phyloP scores from a whole-genome alignment of 2,888 invertebrate species.

The Mesorhabditis spiculigera region DNA sequence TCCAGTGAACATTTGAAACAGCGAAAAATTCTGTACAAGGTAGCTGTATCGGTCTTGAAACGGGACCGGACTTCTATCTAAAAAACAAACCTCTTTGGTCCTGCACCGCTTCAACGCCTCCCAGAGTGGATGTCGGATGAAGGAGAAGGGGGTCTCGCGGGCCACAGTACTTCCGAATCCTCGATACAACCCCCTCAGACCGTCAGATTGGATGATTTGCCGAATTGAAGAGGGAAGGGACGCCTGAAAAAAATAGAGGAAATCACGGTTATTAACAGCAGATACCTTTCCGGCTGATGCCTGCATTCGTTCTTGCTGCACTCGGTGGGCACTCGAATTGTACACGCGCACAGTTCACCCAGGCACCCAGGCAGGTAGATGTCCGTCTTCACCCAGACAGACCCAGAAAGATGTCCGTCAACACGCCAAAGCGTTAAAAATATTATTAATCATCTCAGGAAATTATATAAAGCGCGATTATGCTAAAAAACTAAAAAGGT shows the following conservation, averaged over 20 bases:
- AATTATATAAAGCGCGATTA: too few species aligned
- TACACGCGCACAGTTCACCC: conserved; percentile 86
- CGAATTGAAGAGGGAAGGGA: neutral
- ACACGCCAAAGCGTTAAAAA: too few species aligned
- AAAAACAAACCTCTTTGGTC: conserved; percentile 20
- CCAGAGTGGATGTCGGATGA: conserved; percentile 93
- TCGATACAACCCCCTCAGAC: conserved; percentile 45
- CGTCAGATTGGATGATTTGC: conserved; percentile 31
- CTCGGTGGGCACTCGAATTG: conserved; percentile 89
- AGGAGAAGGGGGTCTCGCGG: conserved; percentile 79
- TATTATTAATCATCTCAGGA: too few species aligned
- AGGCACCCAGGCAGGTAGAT: conserved; percentile 69
- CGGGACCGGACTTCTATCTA: too few species aligned
- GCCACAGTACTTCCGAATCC: conserved; percentile 59
- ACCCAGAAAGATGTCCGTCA: too few species aligned
- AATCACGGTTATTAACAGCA: too few species aligned
- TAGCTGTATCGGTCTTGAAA: too few species aligned
- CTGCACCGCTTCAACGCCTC: conserved; percentile 76
- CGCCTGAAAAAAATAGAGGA: neutral
- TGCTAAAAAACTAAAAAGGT: too few species aligned
- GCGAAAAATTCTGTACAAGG: too few species aligned
- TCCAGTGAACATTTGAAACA: too few species aligned
- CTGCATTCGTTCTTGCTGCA: conserved; percentile 88
- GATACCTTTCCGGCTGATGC: conserved; percentile 51
- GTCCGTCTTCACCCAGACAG: conserved; percentile 32